Evolutionary conservation across 37 sponge, comb jelly and placozoan genomes (phyloP).

Genomic region (Eunapius fragilis): DNA sequence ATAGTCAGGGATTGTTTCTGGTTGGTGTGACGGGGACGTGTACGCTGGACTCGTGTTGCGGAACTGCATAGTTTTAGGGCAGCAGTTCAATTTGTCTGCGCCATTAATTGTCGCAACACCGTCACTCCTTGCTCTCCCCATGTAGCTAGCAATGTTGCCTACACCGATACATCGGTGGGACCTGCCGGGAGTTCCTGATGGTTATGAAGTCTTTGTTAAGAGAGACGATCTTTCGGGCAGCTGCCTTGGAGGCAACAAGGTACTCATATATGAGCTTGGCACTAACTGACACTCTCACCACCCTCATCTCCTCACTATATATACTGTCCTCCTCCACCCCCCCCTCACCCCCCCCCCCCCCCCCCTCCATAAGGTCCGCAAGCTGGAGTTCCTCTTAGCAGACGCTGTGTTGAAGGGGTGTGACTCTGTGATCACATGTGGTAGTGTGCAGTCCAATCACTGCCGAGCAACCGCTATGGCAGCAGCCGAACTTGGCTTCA

Average conservation of each 20-base stretch:
- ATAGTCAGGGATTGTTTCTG: too few relatives aligned
- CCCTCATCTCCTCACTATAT: too few relatives aligned
- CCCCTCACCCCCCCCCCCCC: slow-evolving; percentile 2
- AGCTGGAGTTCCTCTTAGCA: slow-evolving; percentile 86
- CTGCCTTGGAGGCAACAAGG: slow-evolving; percentile 82
- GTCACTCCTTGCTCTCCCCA: too few relatives aligned
- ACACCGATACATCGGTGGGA: slow-evolving; percentile 80
- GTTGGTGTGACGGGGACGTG: background rate
- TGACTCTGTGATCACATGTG: slow-evolving; percentile 78
- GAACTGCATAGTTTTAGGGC: too few relatives aligned
- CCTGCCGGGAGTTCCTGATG: slow-evolving; percentile 59
- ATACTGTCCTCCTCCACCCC: background rate
- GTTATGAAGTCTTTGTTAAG: slow-evolving; percentile 68
- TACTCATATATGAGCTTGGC: background rate
- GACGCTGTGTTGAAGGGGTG: slow-evolving; percentile 71
- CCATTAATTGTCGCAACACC: too few relatives aligned
- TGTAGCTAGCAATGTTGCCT: slow-evolving; percentile 41
- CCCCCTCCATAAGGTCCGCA: slow-evolving; percentile 57
- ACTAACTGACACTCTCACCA: background rate
- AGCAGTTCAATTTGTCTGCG: too few relatives aligned
- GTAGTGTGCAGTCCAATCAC: slow-evolving; percentile 82
- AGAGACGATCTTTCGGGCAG: slow-evolving; percentile 78
- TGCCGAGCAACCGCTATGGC: slow-evolving; percentile 85
- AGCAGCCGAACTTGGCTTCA: slow-evolving; percentile 74
- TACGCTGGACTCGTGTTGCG: too few relatives aligned